These are phyloP conservation scores for Echinometra lucunter DNA, from an alignment of 53 echinoderm and acorn worm species.

Conservation along the genomic window DNA sequence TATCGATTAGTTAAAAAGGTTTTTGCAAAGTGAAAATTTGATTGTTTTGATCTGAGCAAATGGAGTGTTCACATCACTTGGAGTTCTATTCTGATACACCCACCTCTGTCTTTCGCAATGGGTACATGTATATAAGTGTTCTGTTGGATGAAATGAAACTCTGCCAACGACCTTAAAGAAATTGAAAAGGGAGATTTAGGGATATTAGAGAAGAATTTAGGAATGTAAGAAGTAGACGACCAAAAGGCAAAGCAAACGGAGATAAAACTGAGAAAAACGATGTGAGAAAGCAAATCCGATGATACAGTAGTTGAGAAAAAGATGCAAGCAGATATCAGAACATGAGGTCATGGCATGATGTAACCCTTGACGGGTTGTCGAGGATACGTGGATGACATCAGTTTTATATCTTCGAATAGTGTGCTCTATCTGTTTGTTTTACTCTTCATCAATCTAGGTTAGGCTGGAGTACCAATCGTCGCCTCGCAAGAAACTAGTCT, in stretches of 20 bases:
- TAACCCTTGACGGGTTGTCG: background rate
- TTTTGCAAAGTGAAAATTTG: no score
- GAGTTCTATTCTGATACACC: no score
- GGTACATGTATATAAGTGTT: no score
- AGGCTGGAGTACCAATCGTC: constrained; percentile 32
- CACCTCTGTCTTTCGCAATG: no score
- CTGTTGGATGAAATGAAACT: no score
- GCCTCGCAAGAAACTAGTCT: background rate
- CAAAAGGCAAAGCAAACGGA: background rate
- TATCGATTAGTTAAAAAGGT: no score
- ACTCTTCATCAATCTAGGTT: constrained; percentile 34
- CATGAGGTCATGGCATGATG: background rate
- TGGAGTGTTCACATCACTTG: no score
- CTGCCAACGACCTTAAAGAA: no score
- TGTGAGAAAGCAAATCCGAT: background rate
- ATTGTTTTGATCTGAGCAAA: no score
- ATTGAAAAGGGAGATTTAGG: background rate
- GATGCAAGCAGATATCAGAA: background rate
- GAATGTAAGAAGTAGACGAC: background rate
- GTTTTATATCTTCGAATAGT: background rate
- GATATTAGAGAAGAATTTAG: background rate
- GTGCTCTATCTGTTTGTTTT: constrained; percentile 26
- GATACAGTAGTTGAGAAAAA: background rate
- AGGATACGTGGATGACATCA: background rate
- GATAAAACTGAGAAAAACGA: background rate